Conservation (phyloP, 2,888 invertebrate species). For the Drosophila maculinotata region DNA sequence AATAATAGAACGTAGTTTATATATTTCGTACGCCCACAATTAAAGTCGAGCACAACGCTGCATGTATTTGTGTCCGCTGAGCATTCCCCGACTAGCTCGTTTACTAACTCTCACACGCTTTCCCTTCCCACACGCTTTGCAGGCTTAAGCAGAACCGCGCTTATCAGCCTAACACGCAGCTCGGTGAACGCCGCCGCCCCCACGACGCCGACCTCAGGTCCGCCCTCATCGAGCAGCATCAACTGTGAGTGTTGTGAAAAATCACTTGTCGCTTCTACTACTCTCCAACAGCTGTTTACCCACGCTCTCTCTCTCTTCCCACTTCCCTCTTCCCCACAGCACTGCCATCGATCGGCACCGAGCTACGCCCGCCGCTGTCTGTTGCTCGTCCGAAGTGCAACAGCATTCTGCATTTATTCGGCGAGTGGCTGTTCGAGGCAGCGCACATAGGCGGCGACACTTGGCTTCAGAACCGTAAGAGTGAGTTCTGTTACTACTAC, state of each 20-base stretch:
- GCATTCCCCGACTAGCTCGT: constrained; percentile 17
- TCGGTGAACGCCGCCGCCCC: constrained; percentile 85
- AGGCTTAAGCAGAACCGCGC: constrained; percentile 93
- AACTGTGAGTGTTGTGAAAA: constrained; percentile 86
- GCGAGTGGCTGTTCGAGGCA: constrained; percentile 98
- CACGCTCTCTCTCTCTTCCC: constrained; percentile 13
- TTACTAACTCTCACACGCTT: constrained; percentile 73
- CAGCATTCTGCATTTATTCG: constrained; percentile 97
- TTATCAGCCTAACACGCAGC: constrained; percentile 90
- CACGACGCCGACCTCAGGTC: constrained; percentile 89
- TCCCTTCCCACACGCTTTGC: constrained; percentile 57
- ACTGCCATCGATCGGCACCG: constrained; percentile 87
- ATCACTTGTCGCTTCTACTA: constrained; percentile 31
- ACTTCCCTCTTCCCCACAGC: constrained; percentile 86
- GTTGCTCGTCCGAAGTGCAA: constrained; percentile 95
- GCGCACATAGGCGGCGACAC: constrained; percentile 94
- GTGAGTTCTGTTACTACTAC: constrained; percentile 77
- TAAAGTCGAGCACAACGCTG: constrained; percentile 50
- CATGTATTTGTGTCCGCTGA: constrained; percentile 37
- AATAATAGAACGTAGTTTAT: constrained; percentile 57
- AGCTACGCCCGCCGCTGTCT: constrained; percentile 89
- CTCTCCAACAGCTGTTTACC: constrained; percentile 47
- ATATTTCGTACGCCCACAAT: constrained; percentile 75
- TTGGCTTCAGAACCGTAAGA: constrained; percentile 87
- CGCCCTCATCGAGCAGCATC: constrained; percentile 89